Percentiles rank a stretch among this genome's conserved stretches.
phyloP scores from a whole-genome alignment of 2,113 vertebrate genomes.

The Lagopus leucura region DNA sequence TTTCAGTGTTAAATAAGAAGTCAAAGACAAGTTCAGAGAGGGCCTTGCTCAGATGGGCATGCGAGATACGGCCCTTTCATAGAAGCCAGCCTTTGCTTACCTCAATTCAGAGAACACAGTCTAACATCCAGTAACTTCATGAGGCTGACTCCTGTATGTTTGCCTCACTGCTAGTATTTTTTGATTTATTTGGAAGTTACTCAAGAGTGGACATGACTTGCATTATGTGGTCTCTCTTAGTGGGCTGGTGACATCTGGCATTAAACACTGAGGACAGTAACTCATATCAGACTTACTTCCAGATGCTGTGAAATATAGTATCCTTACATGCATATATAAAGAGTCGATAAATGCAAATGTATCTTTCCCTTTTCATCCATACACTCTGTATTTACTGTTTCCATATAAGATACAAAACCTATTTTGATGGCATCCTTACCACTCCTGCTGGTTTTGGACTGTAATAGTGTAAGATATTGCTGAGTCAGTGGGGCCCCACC shows the following conservation, averaged over 20 bases:
- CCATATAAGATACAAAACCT: background rate
- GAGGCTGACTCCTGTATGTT: background rate
- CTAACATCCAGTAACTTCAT: background rate
- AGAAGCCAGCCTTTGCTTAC: background rate
- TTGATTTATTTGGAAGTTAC: background rate
- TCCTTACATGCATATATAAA: background rate
- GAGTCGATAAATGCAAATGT: background rate
- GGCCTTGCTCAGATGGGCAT: background rate
- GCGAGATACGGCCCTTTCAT: background rate
- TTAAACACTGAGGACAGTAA: background rate
- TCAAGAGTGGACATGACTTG: background rate
- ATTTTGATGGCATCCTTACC: background rate
- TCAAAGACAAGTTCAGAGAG: background rate
- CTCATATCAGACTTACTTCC: background rate
- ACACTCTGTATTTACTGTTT: background rate
- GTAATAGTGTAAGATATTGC: background rate
- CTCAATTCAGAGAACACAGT: fast-evolving
- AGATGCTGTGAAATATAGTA: background rate
- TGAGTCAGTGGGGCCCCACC: background rate
- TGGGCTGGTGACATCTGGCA: fast-evolving
- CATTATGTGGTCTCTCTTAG: background rate
- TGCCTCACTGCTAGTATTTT: background rate
- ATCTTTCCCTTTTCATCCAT: background rate
- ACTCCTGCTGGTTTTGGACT: background rate
- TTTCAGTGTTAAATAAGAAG: background rate